Evolutionary conservation across 2,797 vertebrate species (phyloP).

Genomic region (Clamator glandarius): DNA sequence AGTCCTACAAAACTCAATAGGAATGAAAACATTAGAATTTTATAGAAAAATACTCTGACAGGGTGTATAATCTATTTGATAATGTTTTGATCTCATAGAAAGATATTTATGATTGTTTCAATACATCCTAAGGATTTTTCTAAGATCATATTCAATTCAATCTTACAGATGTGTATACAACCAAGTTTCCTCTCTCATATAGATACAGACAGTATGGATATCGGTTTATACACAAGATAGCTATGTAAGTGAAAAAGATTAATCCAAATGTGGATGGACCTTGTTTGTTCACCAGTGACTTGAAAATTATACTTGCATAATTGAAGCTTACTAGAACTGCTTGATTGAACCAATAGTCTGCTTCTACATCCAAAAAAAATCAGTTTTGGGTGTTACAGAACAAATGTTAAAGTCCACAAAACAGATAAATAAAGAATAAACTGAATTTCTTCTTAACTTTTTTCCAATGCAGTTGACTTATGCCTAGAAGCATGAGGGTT

Average conservation of each 20-base stretch:
- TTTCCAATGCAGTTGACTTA: background rate
- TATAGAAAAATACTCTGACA: background rate
- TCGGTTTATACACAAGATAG: background rate
- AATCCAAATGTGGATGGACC: background rate
- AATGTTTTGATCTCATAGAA: background rate
- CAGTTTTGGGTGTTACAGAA: background rate
- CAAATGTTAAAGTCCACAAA: background rate
- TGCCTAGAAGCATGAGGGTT: background rate
- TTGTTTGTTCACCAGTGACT: background rate
- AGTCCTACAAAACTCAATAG: background rate
- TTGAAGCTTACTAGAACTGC: background rate
- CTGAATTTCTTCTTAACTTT: background rate
- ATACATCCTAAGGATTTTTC: constrained; percentile 9
- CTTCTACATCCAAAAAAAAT: background rate
- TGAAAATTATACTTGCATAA: background rate
- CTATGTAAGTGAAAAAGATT: background rate
- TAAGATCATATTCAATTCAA: background rate
- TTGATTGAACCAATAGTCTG: background rate
- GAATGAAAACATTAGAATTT: background rate
- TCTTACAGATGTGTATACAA: background rate
- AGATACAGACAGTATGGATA: background rate
- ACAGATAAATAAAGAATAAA: background rate
- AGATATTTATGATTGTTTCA: background rate
- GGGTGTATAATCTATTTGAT: background rate
- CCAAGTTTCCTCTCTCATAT: background rate